phyloP scores from a whole-genome alignment of 2,113 vertebrate genomes.

The Ellobius talpinus region DNA sequence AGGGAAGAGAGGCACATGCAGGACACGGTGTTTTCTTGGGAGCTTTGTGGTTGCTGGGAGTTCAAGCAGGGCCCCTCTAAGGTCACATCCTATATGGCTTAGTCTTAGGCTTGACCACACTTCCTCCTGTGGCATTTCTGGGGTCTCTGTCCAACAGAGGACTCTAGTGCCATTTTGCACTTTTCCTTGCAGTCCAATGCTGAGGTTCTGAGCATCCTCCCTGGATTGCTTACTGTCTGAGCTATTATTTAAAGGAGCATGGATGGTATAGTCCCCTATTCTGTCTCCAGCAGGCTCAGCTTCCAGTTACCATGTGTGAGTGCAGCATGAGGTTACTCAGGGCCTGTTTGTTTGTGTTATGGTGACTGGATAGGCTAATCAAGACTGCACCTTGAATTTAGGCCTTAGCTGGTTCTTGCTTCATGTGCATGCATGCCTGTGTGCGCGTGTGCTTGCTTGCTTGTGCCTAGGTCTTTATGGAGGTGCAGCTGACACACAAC shows the following conservation, averaged over 20 bases:
- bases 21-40: background rate
- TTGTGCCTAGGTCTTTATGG: background rate
- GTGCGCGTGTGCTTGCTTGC: background rate
- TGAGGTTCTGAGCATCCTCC: background rate
- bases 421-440: background rate
- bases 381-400: background rate
- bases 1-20: too few species aligned
- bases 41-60: background rate
- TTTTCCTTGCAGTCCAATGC: background rate
- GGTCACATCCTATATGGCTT: too few species aligned
- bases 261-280: background rate
- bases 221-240: background rate
- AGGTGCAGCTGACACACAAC: background rate
- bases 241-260: too few species aligned
- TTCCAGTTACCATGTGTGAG: background rate
- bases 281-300: background rate
- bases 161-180: background rate
- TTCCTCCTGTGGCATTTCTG: background rate
- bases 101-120: background rate
- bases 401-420: background rate
- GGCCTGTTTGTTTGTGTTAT: background rate
- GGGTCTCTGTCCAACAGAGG: background rate
- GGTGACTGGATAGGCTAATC: background rate
- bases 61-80: background rate
- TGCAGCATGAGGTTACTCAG: background rate